Evolutionary conservation across 1,140 invertebrate species (phyloP).

Genomic region (Brachionus asplanchnoidis): DNA sequence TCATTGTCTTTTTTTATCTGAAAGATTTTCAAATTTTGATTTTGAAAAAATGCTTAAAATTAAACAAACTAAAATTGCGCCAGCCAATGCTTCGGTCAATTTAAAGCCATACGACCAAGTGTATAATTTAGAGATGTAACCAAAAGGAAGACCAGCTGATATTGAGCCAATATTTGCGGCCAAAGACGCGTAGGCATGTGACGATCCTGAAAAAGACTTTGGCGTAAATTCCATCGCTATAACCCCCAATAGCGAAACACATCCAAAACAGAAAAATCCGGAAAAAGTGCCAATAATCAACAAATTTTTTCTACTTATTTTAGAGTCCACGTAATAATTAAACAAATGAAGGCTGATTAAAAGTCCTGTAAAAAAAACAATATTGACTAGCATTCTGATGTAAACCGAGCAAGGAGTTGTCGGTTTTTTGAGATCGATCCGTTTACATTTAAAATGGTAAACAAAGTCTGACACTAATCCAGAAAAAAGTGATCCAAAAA

Average conservation of each 20-base stretch:
- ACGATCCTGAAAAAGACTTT: conserved; percentile 20
- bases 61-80: not conserved
- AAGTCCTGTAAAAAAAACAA: not conserved
- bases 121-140: conserved; percentile 6
- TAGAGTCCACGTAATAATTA: not conserved
- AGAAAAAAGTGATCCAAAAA: conserved; percentile 13
- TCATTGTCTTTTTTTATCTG: not conserved
- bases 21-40: not conserved
- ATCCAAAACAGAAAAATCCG: conserved; percentile 30
- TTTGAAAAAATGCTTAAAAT: not conserved
- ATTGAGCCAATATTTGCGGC: conserved; percentile 17
- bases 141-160: conserved; percentile 21
- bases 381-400: not conserved
- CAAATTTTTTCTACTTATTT: not conserved
- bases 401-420: not conserved
- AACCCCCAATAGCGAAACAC: not conserved
- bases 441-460: not conserved
- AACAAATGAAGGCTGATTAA: conserved; percentile 7
- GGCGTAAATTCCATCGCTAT: conserved; percentile 40
- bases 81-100: not conserved
- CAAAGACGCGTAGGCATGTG: conserved; percentile 16
- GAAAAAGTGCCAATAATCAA: not conserved
- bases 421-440: not conserved
- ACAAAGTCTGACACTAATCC: not conserved
- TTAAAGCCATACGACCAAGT: not conserved